Conservation (phyloP, 2,888 invertebrate species). For the Drosophila melanosoma region DNA sequence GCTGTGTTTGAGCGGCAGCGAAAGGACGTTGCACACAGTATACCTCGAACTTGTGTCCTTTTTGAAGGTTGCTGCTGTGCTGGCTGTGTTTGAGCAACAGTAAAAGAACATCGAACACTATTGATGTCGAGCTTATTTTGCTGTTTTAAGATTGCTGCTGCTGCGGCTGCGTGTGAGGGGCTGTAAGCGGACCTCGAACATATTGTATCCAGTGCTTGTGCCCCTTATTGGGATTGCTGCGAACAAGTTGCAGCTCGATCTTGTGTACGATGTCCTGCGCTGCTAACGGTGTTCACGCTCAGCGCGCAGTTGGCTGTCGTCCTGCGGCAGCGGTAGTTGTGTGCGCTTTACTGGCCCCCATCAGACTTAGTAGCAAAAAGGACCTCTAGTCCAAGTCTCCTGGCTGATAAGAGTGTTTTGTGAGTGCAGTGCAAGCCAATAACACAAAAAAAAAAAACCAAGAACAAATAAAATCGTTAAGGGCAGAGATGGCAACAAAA, state of each 20-base stretch:
- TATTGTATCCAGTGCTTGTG: background rate
- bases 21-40: background rate
- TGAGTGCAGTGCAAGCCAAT: conserved; percentile 43
- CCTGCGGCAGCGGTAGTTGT: conserved; percentile 77
- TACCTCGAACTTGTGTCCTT: background rate
- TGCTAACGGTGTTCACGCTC: conserved; percentile 44
- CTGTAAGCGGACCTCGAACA: background rate
- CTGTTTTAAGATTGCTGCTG: background rate
- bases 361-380: conserved; percentile 5
- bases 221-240: background rate
- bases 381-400: conserved; percentile 8
- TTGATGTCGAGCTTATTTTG: conserved; percentile 1
- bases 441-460: background rate
- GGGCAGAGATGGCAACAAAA: conserved; percentile 7
- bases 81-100: background rate
- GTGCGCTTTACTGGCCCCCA: conserved; percentile 60
- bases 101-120: conserved; percentile 1
- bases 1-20: background rate
- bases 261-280: conserved; percentile 30
- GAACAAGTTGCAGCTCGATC: conserved; percentile 50
- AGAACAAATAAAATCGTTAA: conserved; percentile 20
- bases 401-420: conserved; percentile 31
- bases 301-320: conserved; percentile 77
- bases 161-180: background rate
- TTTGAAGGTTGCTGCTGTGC: background rate